Base-by-base conservation (phyloP, 64 coral and sea anemone genomes). In the Cladopsammia gracilis region DNA sequence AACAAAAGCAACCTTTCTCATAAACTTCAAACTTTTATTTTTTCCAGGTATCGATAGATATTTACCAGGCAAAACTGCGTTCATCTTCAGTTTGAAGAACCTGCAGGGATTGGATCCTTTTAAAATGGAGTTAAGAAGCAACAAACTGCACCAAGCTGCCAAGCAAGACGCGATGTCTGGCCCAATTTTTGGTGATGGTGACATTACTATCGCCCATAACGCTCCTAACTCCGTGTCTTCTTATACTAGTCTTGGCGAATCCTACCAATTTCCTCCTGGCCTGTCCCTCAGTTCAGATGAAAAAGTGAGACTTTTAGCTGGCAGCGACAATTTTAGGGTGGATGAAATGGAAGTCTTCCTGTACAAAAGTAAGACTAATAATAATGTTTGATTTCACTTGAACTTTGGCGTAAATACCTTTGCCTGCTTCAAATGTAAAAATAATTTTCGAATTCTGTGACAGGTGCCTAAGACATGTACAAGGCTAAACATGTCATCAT, bases 281-380 rank as follows among this genome's bases (percentile, higher is more conserved):
- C 4, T 89, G 5, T 3, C 48, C 34, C 52, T 74, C 25, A 45
- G 11, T 60, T 26, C 12, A 45, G 12, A 24, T 4, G 81, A 85
- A 12, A 19, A 18, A 20, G 62, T 6, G 5, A 34, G 42, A 18
- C 48, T 91, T 4, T 73, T 91, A 16, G 77, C 89, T 9, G 65
- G 77, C n/a, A 91, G 61, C 58, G 24, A 70, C 16, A 43, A 48
- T 34, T 91, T 91, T 60, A 16, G 58, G 49, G 89, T 71, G 3
- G 89, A 91, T 74, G 77, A 91, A 22, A 62, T 91, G 57, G 89
- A 91, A 18, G 77, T 61, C 7, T 91, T 91, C 34, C 83, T 71
- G 34, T 73, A 72, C 23, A 61, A 58, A 20, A 77, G 89, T 91
- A 57, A 56, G 75, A 3, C 50, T 56, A 56, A 56, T 56, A 56